Evolutionary conservation across 2,797 vertebrate species (phyloP).

Genomic region (Falco rusticolus): DNA sequence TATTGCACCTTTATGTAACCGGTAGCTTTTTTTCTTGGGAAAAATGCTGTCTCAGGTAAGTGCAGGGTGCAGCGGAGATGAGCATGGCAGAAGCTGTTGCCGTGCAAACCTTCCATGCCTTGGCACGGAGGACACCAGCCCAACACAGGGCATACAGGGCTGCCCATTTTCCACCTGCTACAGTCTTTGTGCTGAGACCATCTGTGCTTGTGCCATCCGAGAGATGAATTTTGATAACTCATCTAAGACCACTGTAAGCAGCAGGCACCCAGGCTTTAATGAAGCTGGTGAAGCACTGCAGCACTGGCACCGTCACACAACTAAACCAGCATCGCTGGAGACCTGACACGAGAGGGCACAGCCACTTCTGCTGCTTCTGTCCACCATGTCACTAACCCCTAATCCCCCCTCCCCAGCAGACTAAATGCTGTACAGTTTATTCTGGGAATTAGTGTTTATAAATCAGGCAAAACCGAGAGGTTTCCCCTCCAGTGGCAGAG

Average conservation of each 20-base stretch:
- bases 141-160: neutral
- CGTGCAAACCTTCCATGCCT: neutral
- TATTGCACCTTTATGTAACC: neutral
- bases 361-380: neutral
- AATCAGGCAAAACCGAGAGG: neutral
- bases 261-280: neutral
- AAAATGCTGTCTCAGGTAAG: neutral
- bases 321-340: neutral
- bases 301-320: fast-evolving
- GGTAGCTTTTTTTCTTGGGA: neutral
- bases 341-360: neutral
- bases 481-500: neutral
- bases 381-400: neutral
- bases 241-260: neutral
- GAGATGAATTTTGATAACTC: neutral
- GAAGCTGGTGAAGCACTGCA: fast-evolving
- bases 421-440: neutral
- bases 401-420: neutral
- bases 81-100: fast-evolving
- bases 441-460: neutral
- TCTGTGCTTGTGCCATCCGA: fast-evolving
- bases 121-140: neutral
- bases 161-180: neutral
- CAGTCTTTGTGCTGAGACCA: neutral
- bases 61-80: fast-evolving